Percentiles rank a stretch among this genome's conserved stretches.
phyloP scores from a whole-genome alignment of 1,140 invertebrate genomes.

The Drosophila pseudoobscura region DNA sequence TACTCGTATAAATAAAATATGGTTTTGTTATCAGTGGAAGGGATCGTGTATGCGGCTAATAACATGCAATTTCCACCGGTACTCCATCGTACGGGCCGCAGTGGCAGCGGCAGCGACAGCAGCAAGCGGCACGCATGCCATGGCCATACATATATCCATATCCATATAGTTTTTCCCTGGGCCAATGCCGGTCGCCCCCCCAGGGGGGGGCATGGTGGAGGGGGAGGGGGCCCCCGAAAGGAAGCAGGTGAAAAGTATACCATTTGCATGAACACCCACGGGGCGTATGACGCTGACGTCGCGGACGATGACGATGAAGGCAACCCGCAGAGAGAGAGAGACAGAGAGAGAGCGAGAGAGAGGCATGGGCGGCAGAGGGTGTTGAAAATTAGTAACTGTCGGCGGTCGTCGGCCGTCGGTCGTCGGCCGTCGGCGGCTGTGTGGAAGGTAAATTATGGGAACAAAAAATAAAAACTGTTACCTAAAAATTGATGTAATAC shows the following conservation, averaged over 20 bases:
- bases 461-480: too few relatives aligned
- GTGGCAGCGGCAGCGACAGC: constrained; percentile 37
- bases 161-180: too few relatives aligned
- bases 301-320: constrained; percentile 45
- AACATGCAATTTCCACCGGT: constrained; percentile 74
- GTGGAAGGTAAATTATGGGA: background rate
- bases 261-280: constrained; percentile 77
- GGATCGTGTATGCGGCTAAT: constrained; percentile 78
- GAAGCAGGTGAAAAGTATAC: constrained; percentile 78
- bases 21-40: constrained; percentile 74
- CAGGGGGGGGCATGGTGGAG: too few relatives aligned
- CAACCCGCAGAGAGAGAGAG: constrained; percentile 32
- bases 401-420: constrained; percentile 33
- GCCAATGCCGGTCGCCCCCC: too few relatives aligned
- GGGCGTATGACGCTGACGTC: constrained; percentile 37
- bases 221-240: constrained; percentile 14
- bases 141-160: background rate
- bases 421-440: too few relatives aligned
- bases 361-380: constrained; percentile 42
- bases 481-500: background rate
- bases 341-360: constrained; percentile 7
- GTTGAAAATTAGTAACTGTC: constrained; percentile 78
- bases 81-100: too few relatives aligned
- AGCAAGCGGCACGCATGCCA: constrained; percentile 46
- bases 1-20: constrained; percentile 66